phyloP scores from a whole-genome alignment of 2,797 vertebrate genomes.

The Aulostomus chinensis region DNA sequence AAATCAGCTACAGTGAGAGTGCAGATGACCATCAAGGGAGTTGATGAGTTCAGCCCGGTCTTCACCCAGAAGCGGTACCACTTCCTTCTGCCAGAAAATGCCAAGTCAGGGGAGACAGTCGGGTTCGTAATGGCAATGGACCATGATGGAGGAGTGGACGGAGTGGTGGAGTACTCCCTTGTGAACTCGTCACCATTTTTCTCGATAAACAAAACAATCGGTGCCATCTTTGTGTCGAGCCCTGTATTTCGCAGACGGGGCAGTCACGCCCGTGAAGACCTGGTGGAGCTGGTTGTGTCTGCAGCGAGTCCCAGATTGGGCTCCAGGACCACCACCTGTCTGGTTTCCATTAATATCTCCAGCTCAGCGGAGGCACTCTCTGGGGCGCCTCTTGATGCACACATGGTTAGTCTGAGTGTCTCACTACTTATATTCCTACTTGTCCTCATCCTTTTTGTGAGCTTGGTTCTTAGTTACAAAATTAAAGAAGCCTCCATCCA shows the following conservation, averaged over 20 bases:
- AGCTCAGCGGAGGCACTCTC: constrained; percentile 68
- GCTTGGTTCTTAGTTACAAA: constrained; percentile 82
- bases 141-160: constrained; percentile 86
- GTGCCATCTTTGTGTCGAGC: constrained; percentile 81
- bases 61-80: constrained; percentile 88
- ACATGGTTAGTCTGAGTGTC: constrained; percentile 79
- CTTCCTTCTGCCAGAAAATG: constrained; percentile 82
- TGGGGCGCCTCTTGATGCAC: constrained; percentile 60
- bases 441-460: constrained; percentile 73
- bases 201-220: constrained; percentile 85
- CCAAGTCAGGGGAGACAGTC: constrained; percentile 75
- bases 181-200: constrained; percentile 82
- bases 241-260: constrained; percentile 75
- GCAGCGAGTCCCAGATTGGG: constrained; percentile 85
- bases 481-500: constrained; percentile 70
- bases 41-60: constrained; percentile 91
- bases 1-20: constrained; percentile 81
- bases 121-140: constrained; percentile 90
- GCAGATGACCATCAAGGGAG: constrained; percentile 85
- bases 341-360: constrained; percentile 88
- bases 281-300: constrained; percentile 81
- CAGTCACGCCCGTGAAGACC: constrained; percentile 51
- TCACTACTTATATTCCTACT: constrained; percentile 82
- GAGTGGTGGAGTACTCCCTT: constrained; percentile 88
- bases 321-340: constrained; percentile 84